Evolutionary conservation across 1,140 invertebrate genomes (phyloP), one percentile per base, ranked within the genome.

Genomic region (Frieseomelitta varia): DNA sequence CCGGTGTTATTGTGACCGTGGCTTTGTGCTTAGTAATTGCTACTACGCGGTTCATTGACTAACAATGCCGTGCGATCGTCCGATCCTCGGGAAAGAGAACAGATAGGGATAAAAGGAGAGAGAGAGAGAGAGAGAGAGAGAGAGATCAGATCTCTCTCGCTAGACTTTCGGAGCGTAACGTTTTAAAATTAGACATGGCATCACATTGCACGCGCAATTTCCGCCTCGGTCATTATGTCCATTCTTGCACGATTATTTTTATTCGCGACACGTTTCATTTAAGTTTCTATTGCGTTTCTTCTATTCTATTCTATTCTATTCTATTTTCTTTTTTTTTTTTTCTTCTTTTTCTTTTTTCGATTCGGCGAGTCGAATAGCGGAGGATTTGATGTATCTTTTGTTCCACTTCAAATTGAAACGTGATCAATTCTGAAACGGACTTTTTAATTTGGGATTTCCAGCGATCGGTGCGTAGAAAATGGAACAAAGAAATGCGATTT

Each of bases 1-100:
- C 82, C 77, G 77, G 77, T 34, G 84, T 81, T 80, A 75, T 85
- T 85, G 84, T 81, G 78, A 72, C 72, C 79, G 79, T 81, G 65
- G 79, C 67, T 85, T 85, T 85, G 80, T 85, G 84, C 79, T 85
- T 82, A 72, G 84, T 85, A 85, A 85, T 85, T 82, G 73, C 84
- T 30, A 51, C 71, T 80, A 71, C 80, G 51, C 67, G 84, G 79
- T 74, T 85, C 79, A 85, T 85, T 85, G 84, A 82, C 80, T 77
- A 76, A 85, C 73, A 85, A 85, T 77, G 73, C 75, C 65, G 56
- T 3, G 12, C 79, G 55, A 76, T 85, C 56, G 83, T 79, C 21
- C 75, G 55, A 39, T 55, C 56, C 68, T 1, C 39, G 21, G 34
- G 21, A 75, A 75, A 75, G 73, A 75, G 73, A n/a, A 34, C 24